Evolutionary conservation across 1,140 invertebrate genomes (phyloP), one percentile per base, ranked within the genome.

Genomic region (Diorhabda elongata): DNA sequence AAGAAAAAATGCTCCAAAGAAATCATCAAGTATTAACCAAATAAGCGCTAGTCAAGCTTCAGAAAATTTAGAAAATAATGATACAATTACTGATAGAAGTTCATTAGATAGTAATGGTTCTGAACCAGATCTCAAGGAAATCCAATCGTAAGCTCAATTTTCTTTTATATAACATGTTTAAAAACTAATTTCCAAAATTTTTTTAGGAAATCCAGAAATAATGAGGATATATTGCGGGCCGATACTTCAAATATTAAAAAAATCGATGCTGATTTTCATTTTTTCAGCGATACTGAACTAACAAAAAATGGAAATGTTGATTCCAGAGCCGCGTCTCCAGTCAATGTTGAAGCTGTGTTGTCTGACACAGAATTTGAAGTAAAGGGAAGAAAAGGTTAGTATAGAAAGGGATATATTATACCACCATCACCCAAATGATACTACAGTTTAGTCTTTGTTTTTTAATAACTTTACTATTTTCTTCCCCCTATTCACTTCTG

Each of bases 321-420:
- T 76, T 76, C 77, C 3, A 69, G 79, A 26, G 73, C 79, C 6
- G 75, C 71, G 66, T 79, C 77, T n/a, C 78, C 79, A n/a, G 71
- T 75, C 60, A 75, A 77, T 61, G 64, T 81, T 3, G 80, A 81
- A 43, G 92, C 95, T 5, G 89, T 94, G 56, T 95, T 96, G 81
- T 97, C 95, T 26, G 96, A 98, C 80, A 95, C 95, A 2, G 96
- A 98, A 80, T 91, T 96, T 75, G 96, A 98, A 82, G 88, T 93
- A 70, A 86, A 89, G 4, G 86, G 89, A 67, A 85, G 89, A 44
- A 85, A 88, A 73, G 84, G 72, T 82, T 84, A 79, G n/a, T 69
- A 11, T 59, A 43, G 26, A 26, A 26, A 26, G 26, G 26, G 26
- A 26, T 26, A 26, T 26, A 26, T 26, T 26, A 26, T 26, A 26